Conservation (phyloP, 2,888 invertebrate species). For the Tridacna crocea region DNA sequence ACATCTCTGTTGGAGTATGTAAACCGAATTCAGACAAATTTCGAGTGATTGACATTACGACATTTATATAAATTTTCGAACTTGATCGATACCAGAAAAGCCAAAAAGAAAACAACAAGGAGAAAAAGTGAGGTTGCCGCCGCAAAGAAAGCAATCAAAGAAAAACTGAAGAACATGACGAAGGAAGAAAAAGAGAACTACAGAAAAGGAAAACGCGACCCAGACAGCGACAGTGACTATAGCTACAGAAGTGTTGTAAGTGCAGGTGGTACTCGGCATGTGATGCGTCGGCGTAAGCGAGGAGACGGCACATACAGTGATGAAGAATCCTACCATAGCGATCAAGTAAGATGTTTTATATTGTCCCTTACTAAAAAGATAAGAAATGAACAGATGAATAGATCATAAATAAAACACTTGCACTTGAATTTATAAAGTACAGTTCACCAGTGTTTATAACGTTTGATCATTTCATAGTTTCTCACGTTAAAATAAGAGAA, state of each 20-base stretch:
- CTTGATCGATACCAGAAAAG: slow-evolving; percentile 14
- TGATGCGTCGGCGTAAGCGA: slow-evolving; percentile 69
- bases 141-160: slow-evolving; percentile 56
- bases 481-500: no score
- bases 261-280: slow-evolving; percentile 80
- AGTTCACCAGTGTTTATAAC: no score
- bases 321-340: slow-evolving; percentile 79
- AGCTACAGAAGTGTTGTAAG: slow-evolving; percentile 78
- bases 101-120: slow-evolving; percentile 16
- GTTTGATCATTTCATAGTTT: no score
- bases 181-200: slow-evolving; percentile 64
- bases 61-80: no score
- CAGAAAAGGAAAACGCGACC: slow-evolving; percentile 76
- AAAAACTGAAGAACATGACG: slow-evolving; percentile 66
- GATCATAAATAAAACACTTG: neutral
- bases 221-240: slow-evolving; percentile 79
- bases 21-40: no score
- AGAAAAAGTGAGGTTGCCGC: slow-evolving; percentile 19
- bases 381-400: no score
- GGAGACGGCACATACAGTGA: slow-evolving; percentile 79
- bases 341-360: slow-evolving; percentile 54
- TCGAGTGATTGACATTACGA: no score
- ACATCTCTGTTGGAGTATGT: no score
- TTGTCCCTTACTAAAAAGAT: no score
- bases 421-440: neutral